phyloP scores from a whole-genome alignment of 2,797 vertebrate species.

The Antrozous pallidus region DNA sequence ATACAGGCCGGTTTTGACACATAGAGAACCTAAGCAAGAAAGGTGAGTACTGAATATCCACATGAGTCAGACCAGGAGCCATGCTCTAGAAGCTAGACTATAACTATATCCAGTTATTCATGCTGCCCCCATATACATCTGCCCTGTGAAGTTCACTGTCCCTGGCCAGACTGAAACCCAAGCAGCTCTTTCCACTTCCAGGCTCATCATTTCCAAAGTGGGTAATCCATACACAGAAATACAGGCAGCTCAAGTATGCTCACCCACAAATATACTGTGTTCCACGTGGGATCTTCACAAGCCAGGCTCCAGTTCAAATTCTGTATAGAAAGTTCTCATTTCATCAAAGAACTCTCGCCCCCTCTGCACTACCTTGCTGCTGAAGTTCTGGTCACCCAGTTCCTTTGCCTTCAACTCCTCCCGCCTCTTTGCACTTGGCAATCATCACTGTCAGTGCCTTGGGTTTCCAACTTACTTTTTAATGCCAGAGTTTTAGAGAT shows the following conservation, averaged over 20 bases:
- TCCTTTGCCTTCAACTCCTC: conserved; percentile 67
- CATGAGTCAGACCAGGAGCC: background rate
- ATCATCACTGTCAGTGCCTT: conserved; percentile 45
- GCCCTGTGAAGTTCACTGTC: no score
- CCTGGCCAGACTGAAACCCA: no score
- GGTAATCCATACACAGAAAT: background rate
- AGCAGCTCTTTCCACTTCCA: no score
- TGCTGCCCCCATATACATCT: background rate
- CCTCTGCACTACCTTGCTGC: conserved; percentile 32
- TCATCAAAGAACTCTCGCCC: no score
- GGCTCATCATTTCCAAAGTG: no score
- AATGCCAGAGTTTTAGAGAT: background rate
- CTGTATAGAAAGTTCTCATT: no score
- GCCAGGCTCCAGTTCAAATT: no score
- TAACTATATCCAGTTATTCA: background rate
- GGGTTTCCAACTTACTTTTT: conserved; percentile 40
- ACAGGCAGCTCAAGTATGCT: no score
- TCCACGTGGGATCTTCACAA: no score
- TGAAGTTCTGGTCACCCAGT: conserved; percentile 60
- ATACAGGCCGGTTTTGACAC: no score
- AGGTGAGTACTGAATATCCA: background rate
- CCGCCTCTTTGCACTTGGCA: conserved; percentile 78
- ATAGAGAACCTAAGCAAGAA: background rate
- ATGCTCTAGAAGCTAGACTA: background rate
- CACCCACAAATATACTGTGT: no score